Percentiles rank a stretch among this genome's conserved stretches.
These are phyloP conservation scores for Brevimyrus niger DNA, from an alignment of 2,113 vertebrate genomes.

Conservation along the genomic window DNA sequence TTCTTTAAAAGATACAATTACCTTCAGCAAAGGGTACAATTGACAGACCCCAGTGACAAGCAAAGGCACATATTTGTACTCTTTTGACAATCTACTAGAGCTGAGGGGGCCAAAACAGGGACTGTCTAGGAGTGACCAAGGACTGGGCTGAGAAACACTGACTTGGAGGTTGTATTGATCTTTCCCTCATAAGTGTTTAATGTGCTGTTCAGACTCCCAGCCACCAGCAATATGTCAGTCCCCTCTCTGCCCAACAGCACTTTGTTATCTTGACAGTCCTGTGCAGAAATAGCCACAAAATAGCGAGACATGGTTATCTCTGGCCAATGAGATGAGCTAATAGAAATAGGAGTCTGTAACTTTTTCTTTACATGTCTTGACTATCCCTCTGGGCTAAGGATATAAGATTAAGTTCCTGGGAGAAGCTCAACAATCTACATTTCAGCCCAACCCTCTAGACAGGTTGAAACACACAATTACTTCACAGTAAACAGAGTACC, in stretches of 20 bases:
- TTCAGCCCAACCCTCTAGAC: neutral
- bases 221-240: neutral
- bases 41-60: too few relatives aligned
- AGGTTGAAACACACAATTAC: neutral
- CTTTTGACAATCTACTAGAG: too few relatives aligned
- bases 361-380: neutral
- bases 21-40: too few relatives aligned
- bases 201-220: neutral
- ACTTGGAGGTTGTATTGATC: neutral
- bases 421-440: neutral
- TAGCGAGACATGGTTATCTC: neutral
- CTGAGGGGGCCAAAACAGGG: too few relatives aligned
- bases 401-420: neutral
- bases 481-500: neutral
- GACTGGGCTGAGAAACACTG: neutral
- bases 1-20: too few relatives aligned
- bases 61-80: too few relatives aligned
- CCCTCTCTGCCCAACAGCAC: neutral
- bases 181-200: neutral
- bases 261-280: neutral
- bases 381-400: neutral
- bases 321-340: neutral
- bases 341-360: neutral
- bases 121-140: too few relatives aligned
- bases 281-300: neutral